A percentile compares a stretch with the other conserved stretches of the same genome.
These are phyloP conservation scores for Rosalia funebris DNA, from an alignment of 2,888 invertebrate species.

Conservation along the genomic window DNA sequence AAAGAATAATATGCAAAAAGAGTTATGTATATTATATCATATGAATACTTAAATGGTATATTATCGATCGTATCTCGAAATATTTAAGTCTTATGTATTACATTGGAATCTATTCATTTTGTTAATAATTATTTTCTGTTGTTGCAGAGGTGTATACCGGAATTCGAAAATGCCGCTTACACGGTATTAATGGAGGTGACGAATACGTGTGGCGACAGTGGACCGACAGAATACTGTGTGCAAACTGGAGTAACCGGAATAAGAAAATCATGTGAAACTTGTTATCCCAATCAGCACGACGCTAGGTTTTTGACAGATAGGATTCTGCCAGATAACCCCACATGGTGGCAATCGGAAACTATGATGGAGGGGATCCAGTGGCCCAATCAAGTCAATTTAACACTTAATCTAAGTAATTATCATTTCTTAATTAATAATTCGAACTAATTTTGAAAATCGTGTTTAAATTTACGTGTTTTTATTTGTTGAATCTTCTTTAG, in stretches of 20 bases:
- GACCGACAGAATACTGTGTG: conserved; percentile 85
- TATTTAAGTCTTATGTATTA: no score
- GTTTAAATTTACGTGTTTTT: no score
- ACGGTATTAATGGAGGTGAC: conserved; percentile 89
- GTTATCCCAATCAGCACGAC: conserved; percentile 76
- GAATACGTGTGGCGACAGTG: conserved; percentile 92
- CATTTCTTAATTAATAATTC: no score
- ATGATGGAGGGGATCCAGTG: conserved; percentile 94
- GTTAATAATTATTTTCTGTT: conserved; percentile 31
- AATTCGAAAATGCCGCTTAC: conserved; percentile 96
- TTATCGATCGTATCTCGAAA: no score
- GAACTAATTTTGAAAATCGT: no score
- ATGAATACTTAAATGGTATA: no score
- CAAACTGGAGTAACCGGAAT: conserved; percentile 82
- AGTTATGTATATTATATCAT: no score
- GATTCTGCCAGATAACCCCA: conserved; percentile 88
- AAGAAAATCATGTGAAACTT: conserved; percentile 82
- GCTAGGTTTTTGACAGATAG: conserved; percentile 88
- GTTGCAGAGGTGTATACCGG: conserved; percentile 90
- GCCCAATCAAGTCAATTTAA: conserved; percentile 90
- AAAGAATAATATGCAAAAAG: no score
- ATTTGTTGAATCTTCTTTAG: no score
- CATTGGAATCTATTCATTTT: neutral
- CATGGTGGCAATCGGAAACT: conserved; percentile 99
- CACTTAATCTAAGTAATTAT: conserved; percentile 52